Percentiles rank a stretch among this genome's conserved stretches.
These are phyloP conservation scores for Scleropages formosus DNA, from an alignment of 2,797 vertebrate species.

Conservation along the genomic window DNA sequence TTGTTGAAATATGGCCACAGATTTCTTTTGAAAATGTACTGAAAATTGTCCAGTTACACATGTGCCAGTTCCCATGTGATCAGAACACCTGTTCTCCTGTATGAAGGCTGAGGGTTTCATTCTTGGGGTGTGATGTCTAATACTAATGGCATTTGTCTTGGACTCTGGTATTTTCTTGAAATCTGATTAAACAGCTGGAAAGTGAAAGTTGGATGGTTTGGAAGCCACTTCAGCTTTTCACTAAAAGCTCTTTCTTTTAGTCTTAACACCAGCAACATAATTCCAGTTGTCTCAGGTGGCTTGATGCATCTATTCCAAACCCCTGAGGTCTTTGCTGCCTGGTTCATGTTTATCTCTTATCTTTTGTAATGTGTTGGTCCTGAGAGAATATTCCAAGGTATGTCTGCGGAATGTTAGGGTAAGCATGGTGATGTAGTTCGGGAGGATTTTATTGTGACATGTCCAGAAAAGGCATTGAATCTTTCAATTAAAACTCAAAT, in stretches of 20 bases:
- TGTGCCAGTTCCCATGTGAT: not conserved
- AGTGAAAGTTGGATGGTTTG: not conserved
- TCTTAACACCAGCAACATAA: slow-evolving; percentile 9
- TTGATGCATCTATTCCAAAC: not conserved
- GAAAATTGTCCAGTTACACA: not conserved
- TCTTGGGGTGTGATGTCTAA: not conserved
- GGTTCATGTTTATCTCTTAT: slow-evolving; percentile 19
- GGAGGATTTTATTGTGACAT: not conserved
- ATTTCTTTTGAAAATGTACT: slow-evolving; percentile 16
- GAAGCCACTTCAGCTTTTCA: not conserved
- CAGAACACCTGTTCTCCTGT: no score
- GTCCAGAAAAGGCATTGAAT: not conserved
- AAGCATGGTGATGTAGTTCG: slow-evolving; percentile 5
- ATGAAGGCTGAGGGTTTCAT: not conserved
- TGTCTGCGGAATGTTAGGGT: not conserved
- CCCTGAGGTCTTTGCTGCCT: not conserved
- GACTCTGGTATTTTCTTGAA: not conserved
- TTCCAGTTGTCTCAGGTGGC: not conserved
- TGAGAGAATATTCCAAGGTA: slow-evolving; percentile 16
- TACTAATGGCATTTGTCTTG: not conserved
- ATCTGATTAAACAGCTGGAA: not conserved
- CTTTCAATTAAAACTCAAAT: not conserved
- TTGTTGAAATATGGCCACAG: not conserved
- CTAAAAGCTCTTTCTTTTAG: not conserved
- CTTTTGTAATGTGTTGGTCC: slow-evolving; percentile 13